A percentile compares a stretch with the other conserved stretches of the same genome.
phyloP scores from a whole-genome alignment of 2,113 vertebrate species.

The Urocitellus parryii region DNA sequence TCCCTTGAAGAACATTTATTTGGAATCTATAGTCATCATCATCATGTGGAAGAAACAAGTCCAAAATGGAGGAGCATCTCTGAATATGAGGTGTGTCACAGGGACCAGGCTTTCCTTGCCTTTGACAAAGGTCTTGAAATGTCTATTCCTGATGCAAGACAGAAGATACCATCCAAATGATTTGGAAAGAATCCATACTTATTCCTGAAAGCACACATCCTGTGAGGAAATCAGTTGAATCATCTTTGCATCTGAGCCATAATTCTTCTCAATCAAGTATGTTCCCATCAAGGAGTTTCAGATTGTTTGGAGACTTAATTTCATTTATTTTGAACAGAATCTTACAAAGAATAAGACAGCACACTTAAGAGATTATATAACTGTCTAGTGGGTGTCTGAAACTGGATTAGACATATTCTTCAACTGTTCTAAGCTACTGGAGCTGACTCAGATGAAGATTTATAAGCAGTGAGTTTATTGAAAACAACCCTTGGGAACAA shows the following conservation, averaged over 20 bases:
- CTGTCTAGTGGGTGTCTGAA: neutral
- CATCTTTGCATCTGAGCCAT: no score
- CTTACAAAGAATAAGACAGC: neutral
- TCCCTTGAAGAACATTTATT: neutral
- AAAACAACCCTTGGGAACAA: neutral
- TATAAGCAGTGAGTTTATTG: neutral
- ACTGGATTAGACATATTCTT: no score
- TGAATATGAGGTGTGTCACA: neutral
- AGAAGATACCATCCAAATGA: neutral
- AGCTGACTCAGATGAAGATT: neutral
- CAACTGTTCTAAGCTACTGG: neutral
- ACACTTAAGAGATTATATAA: neutral
- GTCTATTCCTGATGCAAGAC: neutral
- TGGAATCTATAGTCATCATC: neutral
- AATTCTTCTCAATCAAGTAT: neutral
- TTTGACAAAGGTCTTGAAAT: no score
- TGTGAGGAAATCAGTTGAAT: no score
- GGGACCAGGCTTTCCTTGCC: rapidly evolving
- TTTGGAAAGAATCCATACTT: neutral
- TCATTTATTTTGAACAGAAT: neutral
- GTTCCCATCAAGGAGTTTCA: neutral
- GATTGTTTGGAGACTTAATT: neutral
- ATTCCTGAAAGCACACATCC: neutral
- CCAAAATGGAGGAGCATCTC: no score
- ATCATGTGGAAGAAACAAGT: neutral